phyloP scores from a whole-genome alignment of 2,888 invertebrate genomes.

The Tiliacea citrago region DNA sequence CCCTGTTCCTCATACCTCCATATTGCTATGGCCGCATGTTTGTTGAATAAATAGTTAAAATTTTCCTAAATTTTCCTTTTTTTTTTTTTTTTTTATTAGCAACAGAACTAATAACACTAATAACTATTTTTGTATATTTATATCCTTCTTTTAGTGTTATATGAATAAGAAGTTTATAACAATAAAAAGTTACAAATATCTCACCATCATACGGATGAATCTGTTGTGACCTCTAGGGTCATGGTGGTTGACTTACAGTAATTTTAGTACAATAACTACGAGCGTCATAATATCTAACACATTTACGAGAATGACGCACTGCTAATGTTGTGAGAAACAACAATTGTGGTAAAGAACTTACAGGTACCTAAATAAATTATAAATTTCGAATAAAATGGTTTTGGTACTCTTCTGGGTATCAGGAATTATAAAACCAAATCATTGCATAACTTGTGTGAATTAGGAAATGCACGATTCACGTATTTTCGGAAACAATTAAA shows the following conservation, averaged over 20 bases:
- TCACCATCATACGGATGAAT: background rate
- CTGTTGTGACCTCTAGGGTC: constrained; percentile 6
- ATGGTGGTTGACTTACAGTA: constrained; percentile 2
- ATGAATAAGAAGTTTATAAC: background rate
- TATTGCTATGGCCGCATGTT: background rate
- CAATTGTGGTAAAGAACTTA: background rate
- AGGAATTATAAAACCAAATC: background rate
- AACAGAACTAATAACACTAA: background rate
- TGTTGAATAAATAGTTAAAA: background rate
- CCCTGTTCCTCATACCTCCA: no score
- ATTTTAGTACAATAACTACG: background rate
- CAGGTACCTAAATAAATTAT: background rate
- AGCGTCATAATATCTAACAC: constrained; percentile 9
- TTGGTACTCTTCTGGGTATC: background rate
- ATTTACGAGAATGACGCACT: constrained; percentile 18
- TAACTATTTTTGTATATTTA: no score
- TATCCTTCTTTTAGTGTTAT: background rate
- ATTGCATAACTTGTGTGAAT: background rate
- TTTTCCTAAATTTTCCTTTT: no score
- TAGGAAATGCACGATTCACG: background rate
- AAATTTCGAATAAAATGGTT: background rate
- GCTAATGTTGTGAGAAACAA: background rate
- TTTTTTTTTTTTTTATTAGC: no score
- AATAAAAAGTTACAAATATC: background rate
- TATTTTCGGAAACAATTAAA: background rate